Percentiles rank a stretch among this genome's conserved stretches.
phyloP scores from a whole-genome alignment of 2,888 invertebrate genomes.

The Tenthredo livida region DNA sequence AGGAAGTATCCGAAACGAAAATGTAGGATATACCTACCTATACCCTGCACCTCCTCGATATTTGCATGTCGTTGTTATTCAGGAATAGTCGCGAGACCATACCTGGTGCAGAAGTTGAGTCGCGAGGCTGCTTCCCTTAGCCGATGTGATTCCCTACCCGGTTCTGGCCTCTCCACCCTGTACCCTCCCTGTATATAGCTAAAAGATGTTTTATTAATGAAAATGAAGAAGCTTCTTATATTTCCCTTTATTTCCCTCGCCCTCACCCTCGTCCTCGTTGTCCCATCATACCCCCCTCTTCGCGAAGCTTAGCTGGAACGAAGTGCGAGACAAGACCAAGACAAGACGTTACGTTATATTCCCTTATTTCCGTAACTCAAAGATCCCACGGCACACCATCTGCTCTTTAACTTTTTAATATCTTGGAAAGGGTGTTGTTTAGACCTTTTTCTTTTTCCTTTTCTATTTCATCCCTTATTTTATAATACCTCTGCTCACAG shows the following conservation, averaged over 20 bases:
- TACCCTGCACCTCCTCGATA: too few relatives aligned
- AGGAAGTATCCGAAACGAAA: neutral
- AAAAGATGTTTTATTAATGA: conserved; percentile 72
- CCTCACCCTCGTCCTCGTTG: conserved; percentile 36
- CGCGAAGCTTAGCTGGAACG: neutral
- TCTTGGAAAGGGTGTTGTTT: neutral
- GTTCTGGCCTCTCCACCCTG: neutral
- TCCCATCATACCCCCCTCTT: conserved; percentile 36
- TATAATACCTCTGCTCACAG: too few relatives aligned
- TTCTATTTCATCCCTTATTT: too few relatives aligned
- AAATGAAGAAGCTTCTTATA: conserved; percentile 70
- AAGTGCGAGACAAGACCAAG: neutral
- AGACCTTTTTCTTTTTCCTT: too few relatives aligned
- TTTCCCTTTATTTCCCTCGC: conserved; percentile 61
- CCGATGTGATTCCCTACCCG: neutral
- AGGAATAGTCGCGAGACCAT: conserved; percentile 70
- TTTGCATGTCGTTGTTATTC: conserved; percentile 73
- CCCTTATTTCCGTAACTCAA: conserved; percentile 52
- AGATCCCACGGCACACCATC: neutral
- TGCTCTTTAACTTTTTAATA: conserved; percentile 45
- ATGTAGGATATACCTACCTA: neutral
- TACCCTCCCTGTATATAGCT: neutral
- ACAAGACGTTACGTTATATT: conserved; percentile 57
- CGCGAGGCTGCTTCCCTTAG: conserved; percentile 10
- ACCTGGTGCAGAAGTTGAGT: conserved; percentile 30